Evolutionary conservation across 2,113 vertebrate genomes (phyloP).

Genomic region (Lepus americanus): DNA sequence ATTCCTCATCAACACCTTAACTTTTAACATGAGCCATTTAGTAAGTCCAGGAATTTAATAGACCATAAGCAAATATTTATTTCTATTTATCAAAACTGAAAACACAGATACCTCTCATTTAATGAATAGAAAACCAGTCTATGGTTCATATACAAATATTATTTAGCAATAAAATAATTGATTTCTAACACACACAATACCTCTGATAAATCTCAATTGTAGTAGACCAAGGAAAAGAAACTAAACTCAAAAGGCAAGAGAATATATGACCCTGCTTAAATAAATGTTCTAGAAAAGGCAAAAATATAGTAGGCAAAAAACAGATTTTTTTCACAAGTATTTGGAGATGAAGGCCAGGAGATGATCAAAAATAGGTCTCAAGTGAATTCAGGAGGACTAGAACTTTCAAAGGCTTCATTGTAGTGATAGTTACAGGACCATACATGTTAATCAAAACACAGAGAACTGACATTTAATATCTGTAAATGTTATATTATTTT

Average conservation of each 20-base stretch:
- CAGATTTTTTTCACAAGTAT: background rate
- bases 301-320: background rate
- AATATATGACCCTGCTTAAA: background rate
- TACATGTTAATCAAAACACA: background rate
- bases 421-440: background rate
- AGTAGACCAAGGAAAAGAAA: background rate
- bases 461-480: background rate
- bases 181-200: background rate
- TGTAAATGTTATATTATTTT: background rate
- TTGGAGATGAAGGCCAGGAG: rapidly evolving
- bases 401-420: too few relatives aligned
- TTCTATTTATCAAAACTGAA: background rate
- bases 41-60: background rate
- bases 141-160: background rate
- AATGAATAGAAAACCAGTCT: background rate
- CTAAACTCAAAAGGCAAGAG: background rate
- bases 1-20: background rate
- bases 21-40: background rate
- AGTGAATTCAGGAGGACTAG: background rate
- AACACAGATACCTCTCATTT: background rate
- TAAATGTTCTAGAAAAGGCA: background rate
- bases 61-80: background rate
- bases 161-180: background rate
- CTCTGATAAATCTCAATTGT: background rate
- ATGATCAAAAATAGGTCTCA: background rate